These are phyloP conservation scores for Sialia sialis DNA, from an alignment of 2,113 vertebrate genomes.

Conservation along the genomic window DNA sequence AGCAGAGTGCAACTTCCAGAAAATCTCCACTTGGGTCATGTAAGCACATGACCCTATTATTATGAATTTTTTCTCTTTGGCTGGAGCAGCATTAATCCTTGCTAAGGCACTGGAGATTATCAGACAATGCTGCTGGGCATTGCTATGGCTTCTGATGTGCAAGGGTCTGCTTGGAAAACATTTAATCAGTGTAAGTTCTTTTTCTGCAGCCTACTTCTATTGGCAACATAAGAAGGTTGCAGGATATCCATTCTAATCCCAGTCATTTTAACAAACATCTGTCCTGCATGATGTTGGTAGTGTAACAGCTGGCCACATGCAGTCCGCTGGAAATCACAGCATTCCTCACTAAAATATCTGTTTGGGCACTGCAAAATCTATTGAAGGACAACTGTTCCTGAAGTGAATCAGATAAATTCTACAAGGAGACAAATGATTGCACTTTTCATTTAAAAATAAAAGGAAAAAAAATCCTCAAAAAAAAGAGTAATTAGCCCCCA, in stretches of 20 bases:
- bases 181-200: neutral
- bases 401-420: neutral
- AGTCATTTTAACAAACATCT: neutral
- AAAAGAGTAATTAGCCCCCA: neutral
- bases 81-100: neutral
- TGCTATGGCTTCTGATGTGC: neutral
- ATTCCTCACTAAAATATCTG: neutral
- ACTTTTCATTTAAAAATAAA: neutral
- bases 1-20: neutral
- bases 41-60: neutral
- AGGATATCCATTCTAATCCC: neutral
- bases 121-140: neutral
- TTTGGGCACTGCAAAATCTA: neutral
- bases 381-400: neutral
- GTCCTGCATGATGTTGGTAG: neutral
- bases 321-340: neutral
- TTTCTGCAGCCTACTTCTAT: neutral
- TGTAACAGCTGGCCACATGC: neutral
- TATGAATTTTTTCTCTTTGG: neutral
- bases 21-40: neutral
- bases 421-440: neutral
- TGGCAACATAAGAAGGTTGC: neutral
- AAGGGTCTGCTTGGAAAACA: neutral
- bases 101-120: neutral
- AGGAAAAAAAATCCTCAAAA: accelerated